A percentile compares a stretch with the other conserved stretches of the same genome.
Evolutionary conservation across 2,888 invertebrate species (phyloP).

Genomic region (Steinernema scapterisci): DNA sequence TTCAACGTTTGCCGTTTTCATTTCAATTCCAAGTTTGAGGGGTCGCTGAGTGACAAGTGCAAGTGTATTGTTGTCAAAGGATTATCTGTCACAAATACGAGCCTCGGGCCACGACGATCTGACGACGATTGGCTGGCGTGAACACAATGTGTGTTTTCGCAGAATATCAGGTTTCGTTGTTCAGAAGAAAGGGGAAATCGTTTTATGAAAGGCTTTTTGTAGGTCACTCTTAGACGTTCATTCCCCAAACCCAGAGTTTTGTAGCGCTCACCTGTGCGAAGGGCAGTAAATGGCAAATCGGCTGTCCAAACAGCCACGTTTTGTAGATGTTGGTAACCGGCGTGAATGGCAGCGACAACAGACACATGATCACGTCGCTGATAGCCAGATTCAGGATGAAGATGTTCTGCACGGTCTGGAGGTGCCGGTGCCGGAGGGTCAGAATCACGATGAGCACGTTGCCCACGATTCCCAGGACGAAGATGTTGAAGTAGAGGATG

Average conservation of each 20-base stretch:
- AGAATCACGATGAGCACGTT: conserved; percentile 48
- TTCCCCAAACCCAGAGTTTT: no score
- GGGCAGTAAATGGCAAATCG: conserved; percentile 87
- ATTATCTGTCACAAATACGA: no score
- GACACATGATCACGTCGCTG: conserved; percentile 88
- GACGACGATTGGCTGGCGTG: no score
- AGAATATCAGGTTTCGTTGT: no score
- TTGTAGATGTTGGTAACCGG: conserved; percentile 87
- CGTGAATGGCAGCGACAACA: conserved; percentile 92
- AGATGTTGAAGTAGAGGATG: conserved; percentile 57
- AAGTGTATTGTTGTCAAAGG: neutral
- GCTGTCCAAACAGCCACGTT: conserved; percentile 87
- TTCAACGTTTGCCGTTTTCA: no score
- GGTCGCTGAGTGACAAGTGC: neutral
- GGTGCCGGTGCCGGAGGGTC: conserved; percentile 44
- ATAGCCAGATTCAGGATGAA: conserved; percentile 94
- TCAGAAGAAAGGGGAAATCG: no score
- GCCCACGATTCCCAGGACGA: conserved; percentile 52
- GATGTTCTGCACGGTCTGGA: conserved; percentile 74
- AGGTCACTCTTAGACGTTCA: no score
- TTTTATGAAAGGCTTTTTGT: no score
- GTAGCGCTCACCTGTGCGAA: conserved; percentile 77
- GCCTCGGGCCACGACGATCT: no score
- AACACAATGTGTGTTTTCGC: no score
- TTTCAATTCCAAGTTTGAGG: neutral